A percentile compares a stretch with the other conserved stretches of the same genome.
phyloP scores from a whole-genome alignment of 2,888 invertebrate genomes.

The Dolichomitus sp. region DNA sequence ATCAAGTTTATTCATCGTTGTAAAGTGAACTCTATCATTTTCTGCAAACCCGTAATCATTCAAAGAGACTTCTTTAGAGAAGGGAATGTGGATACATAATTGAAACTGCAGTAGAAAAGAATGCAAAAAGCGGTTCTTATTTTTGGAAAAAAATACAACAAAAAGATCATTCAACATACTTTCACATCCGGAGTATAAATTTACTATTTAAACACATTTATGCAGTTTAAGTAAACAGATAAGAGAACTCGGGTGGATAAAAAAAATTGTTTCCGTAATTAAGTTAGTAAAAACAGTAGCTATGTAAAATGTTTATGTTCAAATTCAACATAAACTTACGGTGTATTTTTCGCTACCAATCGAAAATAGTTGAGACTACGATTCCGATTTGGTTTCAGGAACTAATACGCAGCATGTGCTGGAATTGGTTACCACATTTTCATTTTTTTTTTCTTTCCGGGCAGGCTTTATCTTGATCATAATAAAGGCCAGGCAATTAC shows the following conservation, averaged over 20 bases:
- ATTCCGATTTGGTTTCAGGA: too few relatives aligned
- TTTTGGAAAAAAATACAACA: not conserved
- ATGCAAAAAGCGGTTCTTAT: not conserved
- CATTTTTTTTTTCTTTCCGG: not conserved
- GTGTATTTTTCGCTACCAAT: too few relatives aligned
- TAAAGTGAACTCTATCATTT: not conserved
- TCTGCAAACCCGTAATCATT: not conserved
- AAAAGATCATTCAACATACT: not conserved
- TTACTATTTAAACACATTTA: not conserved
- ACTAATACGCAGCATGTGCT: too few relatives aligned
- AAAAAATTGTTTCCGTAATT: not conserved
- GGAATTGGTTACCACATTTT: too few relatives aligned
- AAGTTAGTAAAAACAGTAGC: too few relatives aligned
- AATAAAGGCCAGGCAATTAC: constrained; percentile 1
- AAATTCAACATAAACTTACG: too few relatives aligned
- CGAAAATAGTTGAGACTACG: too few relatives aligned
- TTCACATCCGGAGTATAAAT: not conserved
- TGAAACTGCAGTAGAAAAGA: not conserved
- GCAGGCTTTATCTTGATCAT: not conserved
- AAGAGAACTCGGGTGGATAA: not conserved
- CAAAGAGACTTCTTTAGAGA: not conserved
- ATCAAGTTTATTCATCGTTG: not conserved
- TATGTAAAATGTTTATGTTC: too few relatives aligned
- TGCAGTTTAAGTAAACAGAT: not conserved
- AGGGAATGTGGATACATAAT: not conserved